Conservation (phyloP, 2,888 invertebrate genomes). For the Diabrotica balteata region DNA sequence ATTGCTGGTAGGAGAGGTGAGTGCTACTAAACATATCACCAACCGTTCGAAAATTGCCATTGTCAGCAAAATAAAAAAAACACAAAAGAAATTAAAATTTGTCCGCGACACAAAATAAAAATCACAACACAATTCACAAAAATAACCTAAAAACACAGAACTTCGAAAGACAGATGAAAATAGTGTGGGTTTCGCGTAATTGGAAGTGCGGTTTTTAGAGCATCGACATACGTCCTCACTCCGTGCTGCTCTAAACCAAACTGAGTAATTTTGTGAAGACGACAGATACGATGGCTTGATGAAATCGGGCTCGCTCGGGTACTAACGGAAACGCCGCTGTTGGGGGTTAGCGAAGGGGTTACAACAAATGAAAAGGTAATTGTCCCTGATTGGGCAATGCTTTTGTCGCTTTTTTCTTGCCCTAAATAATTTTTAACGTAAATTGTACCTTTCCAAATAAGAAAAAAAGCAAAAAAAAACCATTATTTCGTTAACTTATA, state of each 20-base stretch:
- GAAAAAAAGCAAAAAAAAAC: too few relatives aligned
- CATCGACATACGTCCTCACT: conserved; percentile 33
- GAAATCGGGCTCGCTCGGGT: conserved; percentile 49
- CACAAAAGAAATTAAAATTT: conserved; percentile 27
- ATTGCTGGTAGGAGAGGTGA: conserved; percentile 54
- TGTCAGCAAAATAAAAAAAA: conserved; percentile 37
- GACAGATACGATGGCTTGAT: conserved; percentile 44
- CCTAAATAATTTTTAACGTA: too few relatives aligned
- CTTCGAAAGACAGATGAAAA: conserved; percentile 1
- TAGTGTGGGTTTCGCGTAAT: conserved; percentile 28
- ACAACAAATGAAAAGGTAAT: conserved; percentile 36
- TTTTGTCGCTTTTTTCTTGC: too few relatives aligned
- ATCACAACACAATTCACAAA: conserved; percentile 36
- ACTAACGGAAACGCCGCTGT: conserved; percentile 42
- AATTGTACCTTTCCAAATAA: too few relatives aligned
- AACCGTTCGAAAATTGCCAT: conserved; percentile 55
- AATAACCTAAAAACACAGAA: conserved; percentile 26
- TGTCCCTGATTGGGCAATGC: conserved; percentile 11
- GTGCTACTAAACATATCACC: conserved; percentile 51
- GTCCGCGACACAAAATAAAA: conserved; percentile 29
- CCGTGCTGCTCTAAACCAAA: conserved; percentile 45
- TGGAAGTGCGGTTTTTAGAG: conserved; percentile 32
- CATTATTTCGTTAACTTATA: too few relatives aligned
- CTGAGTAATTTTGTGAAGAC: conserved; percentile 42
- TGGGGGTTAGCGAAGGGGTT: conserved; percentile 51